These are phyloP conservation scores for Leptinotarsa undecemlineata DNA, from an alignment of 1,140 invertebrate genomes.

Conservation along the genomic window DNA sequence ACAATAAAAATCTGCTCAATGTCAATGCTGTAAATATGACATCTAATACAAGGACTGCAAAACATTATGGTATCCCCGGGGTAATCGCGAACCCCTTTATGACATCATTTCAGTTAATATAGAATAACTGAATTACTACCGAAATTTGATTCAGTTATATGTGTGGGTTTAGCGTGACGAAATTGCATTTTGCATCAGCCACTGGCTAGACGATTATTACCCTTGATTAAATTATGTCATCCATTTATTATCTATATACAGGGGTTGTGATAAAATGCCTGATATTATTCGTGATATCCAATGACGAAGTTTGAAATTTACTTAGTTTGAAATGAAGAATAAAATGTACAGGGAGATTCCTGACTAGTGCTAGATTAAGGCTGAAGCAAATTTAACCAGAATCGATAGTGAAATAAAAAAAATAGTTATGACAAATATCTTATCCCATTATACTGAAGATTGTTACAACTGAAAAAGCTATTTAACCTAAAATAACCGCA, in stretches of 20 bases:
- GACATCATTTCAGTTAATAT: conserved; percentile 38
- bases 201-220: conserved; percentile 25
- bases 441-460: too few relatives aligned
- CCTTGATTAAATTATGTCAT: conserved; percentile 24
- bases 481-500: too few relatives aligned
- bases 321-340: too few relatives aligned
- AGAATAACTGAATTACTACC: conserved; percentile 40
- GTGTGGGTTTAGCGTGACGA: conserved; percentile 38
- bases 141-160: conserved; percentile 41
- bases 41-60: conserved; percentile 1
- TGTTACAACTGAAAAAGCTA: too few relatives aligned
- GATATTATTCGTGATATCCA: background rate
- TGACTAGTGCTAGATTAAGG: too few relatives aligned
- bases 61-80: conserved; percentile 30
- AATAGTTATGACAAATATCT: too few relatives aligned
- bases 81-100: conserved; percentile 37
- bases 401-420: too few relatives aligned
- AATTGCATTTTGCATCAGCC: conserved; percentile 37
- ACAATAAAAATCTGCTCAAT: conserved; percentile 18
- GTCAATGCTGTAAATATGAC: conserved; percentile 13
- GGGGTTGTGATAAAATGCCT: background rate
- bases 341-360: too few relatives aligned
- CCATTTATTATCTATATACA: conserved; percentile 15
- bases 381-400: too few relatives aligned
- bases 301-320: too few relatives aligned